Evolutionary conservation across 2,888 invertebrate species (phyloP).

Genomic region (Papilio demoleus): DNA sequence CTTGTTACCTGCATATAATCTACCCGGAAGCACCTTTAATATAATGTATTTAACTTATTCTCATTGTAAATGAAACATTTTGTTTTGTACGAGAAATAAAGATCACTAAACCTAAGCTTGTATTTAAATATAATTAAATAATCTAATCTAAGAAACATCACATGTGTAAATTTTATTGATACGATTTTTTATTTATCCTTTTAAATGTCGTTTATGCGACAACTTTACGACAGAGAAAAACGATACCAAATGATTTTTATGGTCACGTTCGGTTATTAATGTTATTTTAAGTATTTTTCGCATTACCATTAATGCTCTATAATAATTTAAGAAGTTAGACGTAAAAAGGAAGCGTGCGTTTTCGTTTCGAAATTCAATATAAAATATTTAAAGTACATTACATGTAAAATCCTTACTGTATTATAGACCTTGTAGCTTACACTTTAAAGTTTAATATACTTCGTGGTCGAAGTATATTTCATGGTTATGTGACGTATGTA

Average conservation of each 20-base stretch:
- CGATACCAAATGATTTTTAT: constrained; percentile 36
- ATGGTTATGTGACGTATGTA: no score
- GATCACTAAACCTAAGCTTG: no score
- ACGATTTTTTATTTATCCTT: not conserved
- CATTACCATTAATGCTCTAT: constrained; percentile 35
- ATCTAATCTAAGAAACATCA: no score
- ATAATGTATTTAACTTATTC: no score
- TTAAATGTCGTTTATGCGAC: not conserved
- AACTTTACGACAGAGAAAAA: constrained; percentile 20
- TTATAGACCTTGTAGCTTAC: no score
- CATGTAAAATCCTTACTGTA: not conserved
- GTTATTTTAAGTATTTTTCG: constrained; percentile 38
- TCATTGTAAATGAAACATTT: no score
- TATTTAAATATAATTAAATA: no score
- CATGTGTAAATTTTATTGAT: not conserved
- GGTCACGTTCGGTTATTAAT: constrained; percentile 35
- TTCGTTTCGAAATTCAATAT: not conserved
- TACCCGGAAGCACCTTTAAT: no score
- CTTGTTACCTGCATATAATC: no score
- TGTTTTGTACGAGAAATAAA: no score
- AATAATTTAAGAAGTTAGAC: constrained; percentile 25
- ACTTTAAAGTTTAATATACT: no score
- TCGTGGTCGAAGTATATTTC: no score
- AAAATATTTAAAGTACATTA: not conserved
- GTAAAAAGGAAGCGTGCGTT: constrained; percentile 12